These are phyloP conservation scores for Tragelaphus strepsiceros DNA, from an alignment of 2,113 vertebrate species.

Conservation along the genomic window DNA sequence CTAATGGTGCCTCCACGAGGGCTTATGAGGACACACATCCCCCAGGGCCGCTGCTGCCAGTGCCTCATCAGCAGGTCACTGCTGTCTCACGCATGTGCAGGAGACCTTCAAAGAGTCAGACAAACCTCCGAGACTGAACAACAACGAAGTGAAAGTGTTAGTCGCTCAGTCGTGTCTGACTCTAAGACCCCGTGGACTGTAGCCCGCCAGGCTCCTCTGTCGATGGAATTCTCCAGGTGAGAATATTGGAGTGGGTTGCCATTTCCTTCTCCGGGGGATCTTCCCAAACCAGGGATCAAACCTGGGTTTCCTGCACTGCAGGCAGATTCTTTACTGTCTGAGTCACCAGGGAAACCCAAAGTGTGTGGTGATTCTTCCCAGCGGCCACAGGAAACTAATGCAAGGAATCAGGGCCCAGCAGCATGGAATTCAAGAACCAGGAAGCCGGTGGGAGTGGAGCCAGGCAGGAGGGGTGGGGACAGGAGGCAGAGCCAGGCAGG, in stretches of 20 bases:
- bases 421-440: not conserved
- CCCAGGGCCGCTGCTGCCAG: not conserved
- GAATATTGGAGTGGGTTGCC: not conserved
- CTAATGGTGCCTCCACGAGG: not conserved
- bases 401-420: not conserved
- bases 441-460: fast-evolving
- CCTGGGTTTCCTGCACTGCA: not conserved
- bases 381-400: fast-evolving
- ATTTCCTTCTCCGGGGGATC: not conserved
- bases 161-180: not conserved
- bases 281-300: not conserved
- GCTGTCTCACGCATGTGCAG: fast-evolving
- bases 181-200: not conserved
- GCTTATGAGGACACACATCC: fast-evolving
- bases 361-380: not conserved
- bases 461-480: not conserved
- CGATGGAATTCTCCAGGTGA: not conserved
- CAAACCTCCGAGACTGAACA: fast-evolving
- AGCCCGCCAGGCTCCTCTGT: not conserved
- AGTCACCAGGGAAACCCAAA: not conserved
- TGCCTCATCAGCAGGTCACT: not conserved
- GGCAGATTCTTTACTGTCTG: not conserved
- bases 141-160: not conserved
- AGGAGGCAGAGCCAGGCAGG: fast-evolving
- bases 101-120: not conserved